These are phyloP conservation scores for Orius laevigatus DNA, from an alignment of 1,140 invertebrate species.

Conservation along the genomic window DNA sequence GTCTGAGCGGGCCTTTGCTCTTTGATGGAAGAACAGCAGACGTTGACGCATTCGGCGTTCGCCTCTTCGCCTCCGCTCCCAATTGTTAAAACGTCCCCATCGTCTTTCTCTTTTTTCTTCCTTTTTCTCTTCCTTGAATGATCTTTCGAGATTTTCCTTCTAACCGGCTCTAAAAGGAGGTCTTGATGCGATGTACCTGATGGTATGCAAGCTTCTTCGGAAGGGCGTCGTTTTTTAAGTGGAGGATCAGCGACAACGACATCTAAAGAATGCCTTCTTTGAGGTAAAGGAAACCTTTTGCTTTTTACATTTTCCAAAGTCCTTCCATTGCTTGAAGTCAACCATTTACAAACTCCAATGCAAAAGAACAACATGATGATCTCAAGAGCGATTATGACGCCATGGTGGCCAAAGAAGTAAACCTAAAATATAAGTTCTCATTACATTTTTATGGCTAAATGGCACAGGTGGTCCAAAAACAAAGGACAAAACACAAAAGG, in stretches of 20 bases:
- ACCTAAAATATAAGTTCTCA: slow-evolving; percentile 13
- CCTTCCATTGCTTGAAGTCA: slow-evolving; percentile 14
- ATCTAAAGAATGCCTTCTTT: slow-evolving; percentile 6
- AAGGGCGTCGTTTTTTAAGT: slow-evolving; percentile 43
- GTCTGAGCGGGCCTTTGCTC: slow-evolving; percentile 24
- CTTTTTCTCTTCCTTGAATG: slow-evolving; percentile 24
- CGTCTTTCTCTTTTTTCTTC: slow-evolving; percentile 30
- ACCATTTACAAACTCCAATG: slow-evolving; percentile 30
- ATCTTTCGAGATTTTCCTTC: slow-evolving; percentile 15
- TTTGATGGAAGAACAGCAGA: slow-evolving; percentile 33
- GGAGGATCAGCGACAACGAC: slow-evolving; percentile 6
- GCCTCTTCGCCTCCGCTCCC: slow-evolving; percentile 25
- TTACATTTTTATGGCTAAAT: slow-evolving; percentile 10
- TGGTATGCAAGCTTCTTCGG: slow-evolving; percentile 59
- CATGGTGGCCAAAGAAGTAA: slow-evolving; percentile 30
- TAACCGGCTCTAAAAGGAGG: slow-evolving; percentile 30
- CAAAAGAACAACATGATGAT: slow-evolving; percentile 32
- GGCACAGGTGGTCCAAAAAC: too few relatives aligned
- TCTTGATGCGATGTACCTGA: slow-evolving; percentile 29
- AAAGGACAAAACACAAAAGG: not conserved
- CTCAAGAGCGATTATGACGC: slow-evolving; percentile 33
- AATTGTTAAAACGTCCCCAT: slow-evolving; percentile 22
- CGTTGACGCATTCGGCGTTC: slow-evolving; percentile 16
- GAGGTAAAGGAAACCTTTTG: not conserved
- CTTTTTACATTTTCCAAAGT: slow-evolving; percentile 7